Percentiles rank a stretch among this genome's conserved stretches.
These are phyloP conservation scores for Oreochromis grahami DNA, from an alignment of 2,797 vertebrate genomes.

Conservation along the genomic window DNA sequence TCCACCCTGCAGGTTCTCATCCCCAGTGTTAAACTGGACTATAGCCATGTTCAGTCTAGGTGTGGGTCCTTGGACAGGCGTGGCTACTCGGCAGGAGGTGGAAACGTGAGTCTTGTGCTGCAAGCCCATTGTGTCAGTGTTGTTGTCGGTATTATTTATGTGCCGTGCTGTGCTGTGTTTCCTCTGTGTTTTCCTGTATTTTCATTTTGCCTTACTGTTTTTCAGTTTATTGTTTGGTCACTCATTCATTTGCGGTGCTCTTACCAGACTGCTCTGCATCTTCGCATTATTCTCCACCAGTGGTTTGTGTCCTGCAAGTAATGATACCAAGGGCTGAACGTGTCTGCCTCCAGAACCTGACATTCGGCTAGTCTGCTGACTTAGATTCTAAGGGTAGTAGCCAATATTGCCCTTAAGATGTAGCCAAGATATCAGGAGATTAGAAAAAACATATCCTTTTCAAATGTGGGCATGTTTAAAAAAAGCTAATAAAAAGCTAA, in stretches of 20 bases:
- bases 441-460: not conserved
- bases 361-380: not conserved
- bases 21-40: slow-evolving; percentile 77
- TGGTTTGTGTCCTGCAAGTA: slow-evolving; percentile 31
- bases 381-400: not conserved
- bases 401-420: not conserved
- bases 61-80: slow-evolving; percentile 78
- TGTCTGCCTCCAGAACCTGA: not conserved
- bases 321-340: not conserved
- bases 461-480: not conserved
- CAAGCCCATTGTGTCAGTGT: slow-evolving; percentile 51
- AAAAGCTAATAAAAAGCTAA: not conserved
- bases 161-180: slow-evolving; percentile 23
- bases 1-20: slow-evolving; percentile 73
- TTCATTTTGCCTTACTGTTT: not conserved
- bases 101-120: slow-evolving; percentile 73
- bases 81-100: slow-evolving; percentile 71
- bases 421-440: not conserved
- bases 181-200: not conserved
- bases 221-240: not conserved
- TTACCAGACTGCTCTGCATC: not conserved
- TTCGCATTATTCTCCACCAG: not conserved
- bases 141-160: slow-evolving; percentile 19
- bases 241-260: not conserved
- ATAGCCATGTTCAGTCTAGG: slow-evolving; percentile 79